Evolutionary conservation across 1,140 invertebrate genomes (phyloP), one percentile per base, ranked within the genome.

Genomic region (Euura lappo): DNA sequence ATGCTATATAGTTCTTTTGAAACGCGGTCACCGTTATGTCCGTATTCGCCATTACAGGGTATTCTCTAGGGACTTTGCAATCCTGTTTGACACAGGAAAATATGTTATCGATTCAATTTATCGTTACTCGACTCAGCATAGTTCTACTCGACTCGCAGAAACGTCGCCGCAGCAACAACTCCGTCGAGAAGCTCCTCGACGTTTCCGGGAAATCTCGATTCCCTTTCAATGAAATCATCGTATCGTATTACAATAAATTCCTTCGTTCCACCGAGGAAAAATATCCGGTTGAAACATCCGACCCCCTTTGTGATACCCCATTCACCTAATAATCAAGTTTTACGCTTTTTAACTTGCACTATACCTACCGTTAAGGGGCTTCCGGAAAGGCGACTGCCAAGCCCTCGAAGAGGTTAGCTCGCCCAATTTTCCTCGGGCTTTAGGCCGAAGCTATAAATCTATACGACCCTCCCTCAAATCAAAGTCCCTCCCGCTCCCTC

Each of bases 331-430:
- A 60, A 60, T 6, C 8, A 60, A 60, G 51, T 60, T 60, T 60
- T 60, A 60, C 51, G 51, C 51, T 60, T 60, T 11, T 60, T 60
- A 60, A 60, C 8, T 60, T n/a, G 51, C 51, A 60, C 51, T n/a
- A n/a, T 60, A 60, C 8, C 51, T 60, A 60, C 8, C 51, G 6
- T 60, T 5, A n/a, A 60, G 51, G 51, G 51, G 51, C 51, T 60
- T 8, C 51, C 51, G 10, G 8, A 0, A 8, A 60, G 8, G 13
- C 51, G 51, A 8, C 51, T 60, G 51, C 13, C 3, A 11, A 11
- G 51, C 0, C 51, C 51, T 60, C 51, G 13, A 60, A 60, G 13
- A 60, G 51, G 51, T 60, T 60, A 60, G 51, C 51, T 60, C 4
- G 13, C 51, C 51, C 51, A 60, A 60, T 60, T 60, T 60, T 60